These are phyloP conservation scores for Triops longicaudatus DNA, from an alignment of 1,140 invertebrate genomes.

Conservation along the genomic window DNA sequence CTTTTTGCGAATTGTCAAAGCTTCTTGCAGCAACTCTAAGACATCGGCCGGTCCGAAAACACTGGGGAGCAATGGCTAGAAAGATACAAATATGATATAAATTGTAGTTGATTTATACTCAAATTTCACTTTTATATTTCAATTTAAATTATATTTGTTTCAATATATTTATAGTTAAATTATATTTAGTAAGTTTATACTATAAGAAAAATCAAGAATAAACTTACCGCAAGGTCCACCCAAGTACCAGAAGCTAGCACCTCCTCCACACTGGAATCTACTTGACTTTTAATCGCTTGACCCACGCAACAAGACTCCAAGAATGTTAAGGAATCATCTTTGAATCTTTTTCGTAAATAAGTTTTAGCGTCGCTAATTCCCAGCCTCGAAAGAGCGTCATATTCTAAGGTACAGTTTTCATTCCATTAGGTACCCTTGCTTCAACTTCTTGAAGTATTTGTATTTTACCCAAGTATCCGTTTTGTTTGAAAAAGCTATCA, in stretches of 20 bases:
- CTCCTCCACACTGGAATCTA: slow-evolving; percentile 78
- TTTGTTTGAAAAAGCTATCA: slow-evolving; percentile 83
- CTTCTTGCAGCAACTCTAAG: slow-evolving; percentile 56
- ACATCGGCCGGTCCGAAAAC: slow-evolving; percentile 68
- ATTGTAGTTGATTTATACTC: too few species aligned
- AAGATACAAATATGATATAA: background rate
- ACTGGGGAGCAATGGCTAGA: slow-evolving; percentile 55
- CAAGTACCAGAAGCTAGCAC: slow-evolving; percentile 61
- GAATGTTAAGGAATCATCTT: slow-evolving; percentile 57
- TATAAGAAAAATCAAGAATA: slow-evolving; percentile 27
- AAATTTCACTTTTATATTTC: too few species aligned
- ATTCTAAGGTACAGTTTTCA: slow-evolving; percentile 51
- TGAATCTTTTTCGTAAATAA: slow-evolving; percentile 69
- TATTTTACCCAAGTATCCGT: slow-evolving; percentile 70
- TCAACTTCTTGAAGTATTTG: background rate
- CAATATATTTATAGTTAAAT: background rate
- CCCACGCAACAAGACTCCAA: slow-evolving; percentile 71
- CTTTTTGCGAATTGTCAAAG: slow-evolving; percentile 46
- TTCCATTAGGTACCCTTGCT: background rate
- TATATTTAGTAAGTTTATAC: slow-evolving; percentile 14
- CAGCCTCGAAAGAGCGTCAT: slow-evolving; percentile 74
- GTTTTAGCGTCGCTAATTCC: slow-evolving; percentile 76
- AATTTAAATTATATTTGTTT: too few species aligned
- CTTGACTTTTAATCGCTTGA: slow-evolving; percentile 59
- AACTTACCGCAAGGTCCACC: slow-evolving; percentile 58